phyloP scores from a whole-genome alignment of 2,113 vertebrate species.

The Myiagra hebetior region DNA sequence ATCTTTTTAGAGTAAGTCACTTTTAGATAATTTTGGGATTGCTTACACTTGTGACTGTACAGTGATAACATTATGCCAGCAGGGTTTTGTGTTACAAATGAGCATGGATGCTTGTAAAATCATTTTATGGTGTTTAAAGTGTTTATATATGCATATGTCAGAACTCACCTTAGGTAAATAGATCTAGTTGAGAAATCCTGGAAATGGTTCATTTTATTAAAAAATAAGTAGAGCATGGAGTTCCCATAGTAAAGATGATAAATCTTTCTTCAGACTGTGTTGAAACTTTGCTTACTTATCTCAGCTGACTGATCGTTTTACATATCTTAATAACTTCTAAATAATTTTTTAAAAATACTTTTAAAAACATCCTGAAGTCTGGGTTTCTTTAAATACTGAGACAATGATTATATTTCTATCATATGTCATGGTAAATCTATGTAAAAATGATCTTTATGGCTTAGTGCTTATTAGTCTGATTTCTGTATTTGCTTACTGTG shows the following conservation, averaged over 20 bases:
- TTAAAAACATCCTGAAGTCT: not conserved
- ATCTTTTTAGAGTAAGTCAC: rapidly evolving
- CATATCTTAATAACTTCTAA: not conserved
- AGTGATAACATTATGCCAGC: not conserved
- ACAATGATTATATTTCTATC: not conserved
- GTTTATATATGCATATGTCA: not conserved
- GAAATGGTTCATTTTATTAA: not conserved
- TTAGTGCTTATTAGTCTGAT: not conserved
- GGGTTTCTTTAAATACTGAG: not conserved
- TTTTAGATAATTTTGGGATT: not conserved
- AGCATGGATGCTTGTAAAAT: not conserved
- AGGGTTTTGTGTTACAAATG: not conserved
- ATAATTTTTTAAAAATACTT: not conserved
- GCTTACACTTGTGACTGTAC: not conserved
- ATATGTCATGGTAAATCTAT: not conserved
- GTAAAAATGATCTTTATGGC: not conserved
- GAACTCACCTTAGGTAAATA: not conserved
- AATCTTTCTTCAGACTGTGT: not conserved
- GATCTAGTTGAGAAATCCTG: not conserved
- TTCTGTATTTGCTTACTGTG: not conserved
- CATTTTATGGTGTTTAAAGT: not conserved
- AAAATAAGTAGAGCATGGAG: not conserved
- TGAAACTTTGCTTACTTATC: not conserved
- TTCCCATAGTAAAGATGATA: not conserved
- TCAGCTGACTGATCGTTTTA: not conserved